Evolutionary conservation across 2,113 vertebrate genomes (phyloP).

Genomic region (Romanogobio albipinnatus): DNA sequence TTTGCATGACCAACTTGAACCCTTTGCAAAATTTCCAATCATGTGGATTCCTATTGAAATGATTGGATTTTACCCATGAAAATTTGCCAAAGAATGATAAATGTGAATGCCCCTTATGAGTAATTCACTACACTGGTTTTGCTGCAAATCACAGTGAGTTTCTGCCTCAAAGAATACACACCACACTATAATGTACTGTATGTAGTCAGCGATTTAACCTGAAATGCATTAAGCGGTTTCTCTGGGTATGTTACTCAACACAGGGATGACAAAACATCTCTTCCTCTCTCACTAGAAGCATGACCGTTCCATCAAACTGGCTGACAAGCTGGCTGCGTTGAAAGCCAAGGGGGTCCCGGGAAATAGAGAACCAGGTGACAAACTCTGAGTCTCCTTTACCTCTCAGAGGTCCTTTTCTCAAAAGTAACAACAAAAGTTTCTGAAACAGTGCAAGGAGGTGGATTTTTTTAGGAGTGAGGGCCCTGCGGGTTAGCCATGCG

Average conservation of each 20-base stretch:
- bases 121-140: not conserved
- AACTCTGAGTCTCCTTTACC: constrained; percentile 9
- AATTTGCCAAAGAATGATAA: not conserved
- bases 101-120: not conserved
- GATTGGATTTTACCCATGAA: not conserved
- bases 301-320: constrained; percentile 51
- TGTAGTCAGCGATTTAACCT: constrained; percentile 26
- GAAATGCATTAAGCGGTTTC: not conserved
- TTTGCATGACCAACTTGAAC: not conserved
- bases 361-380: constrained; percentile 44
- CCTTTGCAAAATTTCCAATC: not conserved
- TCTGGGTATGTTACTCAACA: constrained; percentile 32
- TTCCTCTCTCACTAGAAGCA: constrained; percentile 46
- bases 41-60: not conserved
- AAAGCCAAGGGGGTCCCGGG: constrained; percentile 37
- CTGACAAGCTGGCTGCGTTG: constrained; percentile 40
- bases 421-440: constrained; percentile 29
- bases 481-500: constrained; percentile 50
- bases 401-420: not conserved
- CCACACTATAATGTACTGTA: not conserved
- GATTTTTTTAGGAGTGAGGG: constrained; percentile 46
- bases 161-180: not conserved
- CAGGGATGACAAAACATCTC: constrained; percentile 40
- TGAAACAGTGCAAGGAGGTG: constrained; percentile 43
- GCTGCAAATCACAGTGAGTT: not conserved